Percentiles rank a stretch among this genome's conserved stretches.
phyloP scores from a whole-genome alignment of 1,140 invertebrate genomes.

The Drosophila paulistorum region DNA sequence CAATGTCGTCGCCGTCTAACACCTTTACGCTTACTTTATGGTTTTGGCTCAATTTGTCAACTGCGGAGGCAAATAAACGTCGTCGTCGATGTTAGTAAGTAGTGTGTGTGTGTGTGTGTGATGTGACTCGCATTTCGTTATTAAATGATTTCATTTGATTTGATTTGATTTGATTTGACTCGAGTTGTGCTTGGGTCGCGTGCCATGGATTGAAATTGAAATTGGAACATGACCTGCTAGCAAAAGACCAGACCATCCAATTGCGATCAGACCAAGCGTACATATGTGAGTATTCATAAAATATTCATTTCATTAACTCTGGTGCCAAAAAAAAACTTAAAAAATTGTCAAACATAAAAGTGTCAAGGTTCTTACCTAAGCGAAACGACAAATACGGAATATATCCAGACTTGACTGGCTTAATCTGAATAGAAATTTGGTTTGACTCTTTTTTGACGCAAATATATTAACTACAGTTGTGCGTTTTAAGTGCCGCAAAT shows the following conservation, averaged over 20 bases:
- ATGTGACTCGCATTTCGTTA: slow-evolving; percentile 4
- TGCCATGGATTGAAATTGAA: slow-evolving; percentile 7
- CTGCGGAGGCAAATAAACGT: slow-evolving; percentile 17
- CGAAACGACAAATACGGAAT: not conserved
- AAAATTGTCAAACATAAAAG: not conserved
- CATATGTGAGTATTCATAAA: not conserved
- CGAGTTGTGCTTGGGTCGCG: not conserved
- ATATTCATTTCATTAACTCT: not conserved
- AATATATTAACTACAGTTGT: too few species aligned
- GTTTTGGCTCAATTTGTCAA: slow-evolving; percentile 46
- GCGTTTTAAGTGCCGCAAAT: too few species aligned
- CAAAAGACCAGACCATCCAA: not conserved
- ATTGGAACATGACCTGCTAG: slow-evolving; percentile 9
- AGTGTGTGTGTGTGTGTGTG: not conserved
- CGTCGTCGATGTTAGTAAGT: not conserved
- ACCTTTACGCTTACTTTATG: slow-evolving; percentile 45
- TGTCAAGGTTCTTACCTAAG: slow-evolving; percentile 5
- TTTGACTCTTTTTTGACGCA: not conserved
- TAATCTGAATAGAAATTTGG: not conserved
- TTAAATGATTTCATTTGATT: slow-evolving; percentile 10
- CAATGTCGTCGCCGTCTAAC: slow-evolving; percentile 26
- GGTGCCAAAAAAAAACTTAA: not conserved
- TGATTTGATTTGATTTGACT: not conserved
- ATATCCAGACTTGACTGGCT: not conserved
- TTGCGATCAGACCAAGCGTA: not conserved